A percentile compares a stretch with the other conserved stretches of the same genome.
Evolutionary conservation across 1,140 invertebrate genomes (phyloP).

Genomic region (Cherax destructor): DNA sequence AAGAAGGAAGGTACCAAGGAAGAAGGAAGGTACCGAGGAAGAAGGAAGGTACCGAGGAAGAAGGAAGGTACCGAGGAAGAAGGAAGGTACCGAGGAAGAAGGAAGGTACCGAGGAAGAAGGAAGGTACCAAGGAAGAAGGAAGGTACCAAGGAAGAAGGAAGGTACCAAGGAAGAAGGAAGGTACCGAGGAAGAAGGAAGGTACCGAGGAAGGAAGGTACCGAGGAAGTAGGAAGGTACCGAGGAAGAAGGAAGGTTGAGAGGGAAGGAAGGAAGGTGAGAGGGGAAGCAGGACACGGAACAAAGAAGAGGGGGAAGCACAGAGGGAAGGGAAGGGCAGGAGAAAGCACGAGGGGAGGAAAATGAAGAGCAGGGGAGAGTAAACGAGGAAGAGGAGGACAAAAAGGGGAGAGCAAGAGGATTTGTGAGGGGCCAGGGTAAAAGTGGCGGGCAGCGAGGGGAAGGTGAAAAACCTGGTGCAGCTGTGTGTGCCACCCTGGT

Average conservation of each 20-base stretch:
- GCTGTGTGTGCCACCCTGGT: not conserved
- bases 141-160: not conserved
- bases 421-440: slow-evolving; percentile 8
- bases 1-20: too few species aligned
- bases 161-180: too few species aligned
- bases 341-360: not conserved
- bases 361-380: slow-evolving; percentile 4
- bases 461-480: not conserved
- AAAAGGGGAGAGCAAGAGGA: slow-evolving; percentile 15
- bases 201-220: too few species aligned
- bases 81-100: too few species aligned
- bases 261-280: not conserved
- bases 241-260: too few species aligned
- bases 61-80: too few species aligned
- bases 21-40: too few species aligned
- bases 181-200: not conserved
- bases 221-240: too few species aligned
- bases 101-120: not conserved
- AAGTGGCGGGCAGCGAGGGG: not conserved
- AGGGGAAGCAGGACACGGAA: not conserved
- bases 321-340: not conserved
- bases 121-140: not conserved
- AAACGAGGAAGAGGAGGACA: slow-evolving; percentile 5
- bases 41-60: too few species aligned
- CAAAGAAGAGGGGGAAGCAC: not conserved